Conservation (phyloP, 2,888 invertebrate species). For the Cephus spinipes region DNA sequence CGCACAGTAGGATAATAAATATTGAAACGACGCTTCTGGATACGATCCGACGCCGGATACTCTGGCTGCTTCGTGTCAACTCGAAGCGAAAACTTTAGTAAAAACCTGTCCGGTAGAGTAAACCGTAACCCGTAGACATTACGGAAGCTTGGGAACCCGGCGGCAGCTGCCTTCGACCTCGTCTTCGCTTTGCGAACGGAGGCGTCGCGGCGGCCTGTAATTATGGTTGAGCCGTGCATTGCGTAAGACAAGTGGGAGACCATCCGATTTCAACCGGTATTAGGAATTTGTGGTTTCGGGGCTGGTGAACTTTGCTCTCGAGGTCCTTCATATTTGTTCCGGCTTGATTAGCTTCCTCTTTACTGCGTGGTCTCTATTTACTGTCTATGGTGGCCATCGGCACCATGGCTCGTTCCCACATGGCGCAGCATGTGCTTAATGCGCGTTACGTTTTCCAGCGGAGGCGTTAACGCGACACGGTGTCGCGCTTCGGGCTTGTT, state of each 20-base stretch:
- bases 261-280: constrained; percentile 40
- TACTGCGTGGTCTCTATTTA: not conserved
- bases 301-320: not conserved
- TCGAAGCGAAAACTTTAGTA: constrained; percentile 24
- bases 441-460: not conserved
- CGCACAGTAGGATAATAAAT: constrained; percentile 37
- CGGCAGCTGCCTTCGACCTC: constrained; percentile 50
- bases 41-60: constrained; percentile 48
- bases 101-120: constrained; percentile 1
- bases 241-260: constrained; percentile 21
- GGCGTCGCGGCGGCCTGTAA: constrained; percentile 11
- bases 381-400: not conserved
- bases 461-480: constrained; percentile 6
- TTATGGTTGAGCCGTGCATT: constrained; percentile 18
- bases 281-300: not conserved
- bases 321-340: not conserved
- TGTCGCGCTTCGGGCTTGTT: not conserved
- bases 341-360: not conserved
- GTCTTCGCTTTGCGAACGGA: not conserved
- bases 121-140: constrained; percentile 32
- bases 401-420: not conserved
- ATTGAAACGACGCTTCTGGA: constrained; percentile 45
- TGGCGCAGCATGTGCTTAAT: constrained; percentile 8
- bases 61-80: constrained; percentile 38
- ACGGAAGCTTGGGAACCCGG: constrained; percentile 52